Base-by-base conservation (phyloP, 2,888 invertebrate species). In the Meta bourneti region DNA sequence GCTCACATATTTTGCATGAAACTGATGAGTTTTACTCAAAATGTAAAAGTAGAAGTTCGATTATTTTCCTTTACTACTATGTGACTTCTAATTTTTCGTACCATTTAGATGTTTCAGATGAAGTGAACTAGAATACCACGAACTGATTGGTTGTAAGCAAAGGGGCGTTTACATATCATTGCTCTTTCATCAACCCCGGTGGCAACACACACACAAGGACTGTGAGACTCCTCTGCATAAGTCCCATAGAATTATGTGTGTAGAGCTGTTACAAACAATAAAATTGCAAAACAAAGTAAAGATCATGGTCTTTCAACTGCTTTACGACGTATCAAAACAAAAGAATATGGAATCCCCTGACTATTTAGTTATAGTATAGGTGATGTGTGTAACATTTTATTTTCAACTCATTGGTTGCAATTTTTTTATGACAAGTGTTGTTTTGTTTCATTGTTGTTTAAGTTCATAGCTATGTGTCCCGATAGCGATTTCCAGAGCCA, bases 241-340 rank as follows among this genome's bases (percentile, higher is more conserved):
- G 77, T 34, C 34, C 34, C 61, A 61, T 77, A 48, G 13, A 74
- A 74, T 48, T 74, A 52, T 13, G 79, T 61, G 61, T 34, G 54
- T 77, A 77, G 77, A 19, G n/a, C 9, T 7, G 61, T 79, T 34
- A 19, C 19, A 49, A 77, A 49, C 61, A 61, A 61, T 61, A 61
- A 11, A 78, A 78, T 51, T 52, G n/a, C 78, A 9, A 54, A 16
- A 82, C 48, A 71, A 71, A 48, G 72, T 20, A 34, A 71, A 71
- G 11, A 75, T 34, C 19, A 34, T 75, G 48, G 84, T 84, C 84
- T 84, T 84, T 74, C 84, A 84, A 19, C 19, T 82, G 70, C 71
- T 54, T 54, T 20, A n/a, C n/a, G n/a, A 48, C 75, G 74, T 11
- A 13, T 34, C 52, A 13, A 54, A 81, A 79, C 52, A 20, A 74